Evolutionary conservation across 2,797 vertebrate genomes (phyloP).

Genomic region (Megaceryle alcyon): DNA sequence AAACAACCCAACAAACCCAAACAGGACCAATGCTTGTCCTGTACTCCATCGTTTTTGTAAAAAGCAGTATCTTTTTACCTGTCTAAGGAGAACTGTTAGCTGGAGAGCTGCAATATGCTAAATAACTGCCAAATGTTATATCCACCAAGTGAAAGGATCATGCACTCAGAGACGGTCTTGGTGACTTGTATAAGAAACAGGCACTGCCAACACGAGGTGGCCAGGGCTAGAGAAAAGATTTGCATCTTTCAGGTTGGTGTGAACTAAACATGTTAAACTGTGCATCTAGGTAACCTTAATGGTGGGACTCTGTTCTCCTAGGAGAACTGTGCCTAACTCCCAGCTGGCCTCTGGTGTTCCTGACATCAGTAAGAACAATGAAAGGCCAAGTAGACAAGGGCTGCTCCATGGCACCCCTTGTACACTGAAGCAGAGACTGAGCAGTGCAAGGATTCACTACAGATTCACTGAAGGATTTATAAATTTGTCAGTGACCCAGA

Average conservation of each 20-base stretch:
- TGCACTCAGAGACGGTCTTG: background rate
- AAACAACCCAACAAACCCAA: background rate
- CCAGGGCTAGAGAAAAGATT: background rate
- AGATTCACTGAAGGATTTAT: background rate
- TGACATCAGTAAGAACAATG: background rate
- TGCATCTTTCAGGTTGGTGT: background rate
- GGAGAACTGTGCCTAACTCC: accelerated
- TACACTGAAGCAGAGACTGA: background rate
- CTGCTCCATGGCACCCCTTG: background rate
- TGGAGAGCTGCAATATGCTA: background rate
- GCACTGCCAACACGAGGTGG: background rate
- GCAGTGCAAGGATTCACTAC: background rate
- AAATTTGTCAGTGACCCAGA: constrained; percentile 12
- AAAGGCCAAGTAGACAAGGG: accelerated
- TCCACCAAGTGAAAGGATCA: background rate
- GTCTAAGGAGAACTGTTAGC: background rate
- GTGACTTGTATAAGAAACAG: background rate
- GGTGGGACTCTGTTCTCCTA: background rate
- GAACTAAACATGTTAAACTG: background rate
- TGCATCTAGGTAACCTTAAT: background rate
- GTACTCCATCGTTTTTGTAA: background rate
- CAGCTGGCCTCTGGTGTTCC: background rate
- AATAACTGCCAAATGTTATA: background rate
- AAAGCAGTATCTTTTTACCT: background rate
- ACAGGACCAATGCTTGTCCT: background rate